Conservation (phyloP, 2,797 vertebrate genomes). For the Nasua narica region DNA sequence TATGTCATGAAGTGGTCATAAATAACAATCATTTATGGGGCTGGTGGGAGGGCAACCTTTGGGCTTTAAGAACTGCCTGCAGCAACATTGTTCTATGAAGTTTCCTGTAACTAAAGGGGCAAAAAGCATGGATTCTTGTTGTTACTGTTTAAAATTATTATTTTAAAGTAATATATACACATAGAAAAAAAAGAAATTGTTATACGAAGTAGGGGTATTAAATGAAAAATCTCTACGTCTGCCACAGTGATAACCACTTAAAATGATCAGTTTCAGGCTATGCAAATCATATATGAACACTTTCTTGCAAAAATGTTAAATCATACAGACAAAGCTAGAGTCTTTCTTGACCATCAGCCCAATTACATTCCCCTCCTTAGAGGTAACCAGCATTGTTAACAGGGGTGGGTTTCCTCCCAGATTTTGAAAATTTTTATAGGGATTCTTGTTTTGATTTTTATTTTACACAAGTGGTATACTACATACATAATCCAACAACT, state of each 20-base stretch:
- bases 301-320: slow-evolving; percentile 23
- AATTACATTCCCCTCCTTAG: neutral
- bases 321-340: neutral
- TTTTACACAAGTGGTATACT: neutral
- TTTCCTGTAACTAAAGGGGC: slow-evolving; percentile 39
- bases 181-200: neutral
- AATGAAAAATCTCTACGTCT: slow-evolving; percentile 11
- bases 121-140: slow-evolving; percentile 28
- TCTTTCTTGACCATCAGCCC: neutral
- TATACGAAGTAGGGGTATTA: neutral
- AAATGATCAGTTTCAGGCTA: neutral
- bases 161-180: slow-evolving; percentile 22
- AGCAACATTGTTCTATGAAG: slow-evolving; percentile 4
- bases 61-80: slow-evolving; percentile 29
- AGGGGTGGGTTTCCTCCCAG: neutral
- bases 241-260: neutral
- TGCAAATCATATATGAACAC: neutral
- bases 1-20: slow-evolving; percentile 51
- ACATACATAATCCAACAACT: neutral
- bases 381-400: neutral
- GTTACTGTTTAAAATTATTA: slow-evolving; percentile 35
- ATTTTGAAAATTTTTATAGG: neutral
- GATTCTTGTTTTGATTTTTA: neutral
- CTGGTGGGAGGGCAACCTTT: slow-evolving; percentile 63
- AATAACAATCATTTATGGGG: slow-evolving; percentile 69